These are phyloP conservation scores for Passerina amoena DNA, from an alignment of 2,113 vertebrate genomes.

Conservation along the genomic window DNA sequence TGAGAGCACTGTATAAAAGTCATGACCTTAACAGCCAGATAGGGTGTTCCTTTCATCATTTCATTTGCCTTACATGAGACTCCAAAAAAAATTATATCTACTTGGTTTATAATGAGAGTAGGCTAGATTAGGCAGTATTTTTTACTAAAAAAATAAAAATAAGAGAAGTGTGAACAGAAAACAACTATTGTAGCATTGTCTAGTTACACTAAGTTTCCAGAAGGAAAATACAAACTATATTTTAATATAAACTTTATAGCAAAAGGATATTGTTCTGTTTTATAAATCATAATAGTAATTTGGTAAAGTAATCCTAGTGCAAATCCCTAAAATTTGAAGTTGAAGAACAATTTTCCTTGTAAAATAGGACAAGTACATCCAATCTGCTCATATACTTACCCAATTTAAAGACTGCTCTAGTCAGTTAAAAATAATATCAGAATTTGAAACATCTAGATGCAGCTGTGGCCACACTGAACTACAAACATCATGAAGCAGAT, in stretches of 20 bases:
- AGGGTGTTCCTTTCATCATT: neutral
- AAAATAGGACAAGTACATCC: neutral
- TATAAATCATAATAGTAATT: neutral
- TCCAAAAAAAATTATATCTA: neutral
- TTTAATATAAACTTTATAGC: neutral
- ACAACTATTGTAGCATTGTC: neutral
- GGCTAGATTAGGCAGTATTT: neutral
- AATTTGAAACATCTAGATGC: neutral
- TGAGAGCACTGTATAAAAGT: neutral
- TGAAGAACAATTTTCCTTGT: neutral
- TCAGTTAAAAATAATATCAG: neutral
- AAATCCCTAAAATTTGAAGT: neutral
- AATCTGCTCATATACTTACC: neutral
- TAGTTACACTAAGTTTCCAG: neutral
- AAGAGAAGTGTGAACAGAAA: neutral
- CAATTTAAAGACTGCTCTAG: neutral
- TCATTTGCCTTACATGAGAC: neutral
- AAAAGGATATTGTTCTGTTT: neutral
- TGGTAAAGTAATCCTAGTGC: neutral
- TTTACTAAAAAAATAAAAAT: neutral
- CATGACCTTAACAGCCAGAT: neutral
- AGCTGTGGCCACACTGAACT: neutral
- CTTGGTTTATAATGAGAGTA: neutral
- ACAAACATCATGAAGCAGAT: neutral
- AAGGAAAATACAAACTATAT: neutral